A percentile compares a stretch with the other conserved stretches of the same genome.
These are phyloP conservation scores for Scolopax bukidnonensis DNA, from an alignment of 2,797 vertebrate genomes.

Conservation along the genomic window DNA sequence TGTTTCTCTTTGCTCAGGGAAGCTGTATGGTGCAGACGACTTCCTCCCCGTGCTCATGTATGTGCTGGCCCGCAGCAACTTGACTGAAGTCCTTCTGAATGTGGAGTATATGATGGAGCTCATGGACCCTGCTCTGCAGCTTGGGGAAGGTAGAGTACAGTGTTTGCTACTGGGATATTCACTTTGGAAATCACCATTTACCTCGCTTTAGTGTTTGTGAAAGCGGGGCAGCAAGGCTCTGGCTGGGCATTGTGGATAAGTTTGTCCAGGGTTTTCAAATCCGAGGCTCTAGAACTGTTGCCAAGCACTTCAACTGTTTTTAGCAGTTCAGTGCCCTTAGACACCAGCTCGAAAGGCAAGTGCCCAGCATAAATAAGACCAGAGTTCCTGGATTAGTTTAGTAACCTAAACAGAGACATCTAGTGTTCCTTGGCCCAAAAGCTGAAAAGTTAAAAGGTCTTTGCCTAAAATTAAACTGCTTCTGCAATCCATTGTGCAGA, in stretches of 20 bases:
- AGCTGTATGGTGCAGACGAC: constrained; percentile 91
- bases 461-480: background rate
- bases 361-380: background rate
- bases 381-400: background rate
- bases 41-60: constrained; percentile 99
- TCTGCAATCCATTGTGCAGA: background rate
- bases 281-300: background rate
- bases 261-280: background rate
- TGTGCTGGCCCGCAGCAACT: constrained; percentile 90
- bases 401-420: background rate
- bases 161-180: background rate
- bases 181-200: background rate
- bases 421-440: background rate
- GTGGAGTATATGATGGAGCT: constrained; percentile 99
- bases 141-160: constrained; percentile 88
- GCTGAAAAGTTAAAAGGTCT: background rate
- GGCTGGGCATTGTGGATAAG: background rate
- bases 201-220: background rate
- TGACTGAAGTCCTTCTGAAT: constrained; percentile 86
- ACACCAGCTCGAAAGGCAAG: background rate
- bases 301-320: background rate
- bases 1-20: constrained; percentile 79
- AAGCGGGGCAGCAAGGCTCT: background rate
- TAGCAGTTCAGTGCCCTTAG: background rate
- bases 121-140: constrained; percentile 94